phyloP scores from a whole-genome alignment of 2,797 vertebrate species.

The Gouania willdenowi region DNA sequence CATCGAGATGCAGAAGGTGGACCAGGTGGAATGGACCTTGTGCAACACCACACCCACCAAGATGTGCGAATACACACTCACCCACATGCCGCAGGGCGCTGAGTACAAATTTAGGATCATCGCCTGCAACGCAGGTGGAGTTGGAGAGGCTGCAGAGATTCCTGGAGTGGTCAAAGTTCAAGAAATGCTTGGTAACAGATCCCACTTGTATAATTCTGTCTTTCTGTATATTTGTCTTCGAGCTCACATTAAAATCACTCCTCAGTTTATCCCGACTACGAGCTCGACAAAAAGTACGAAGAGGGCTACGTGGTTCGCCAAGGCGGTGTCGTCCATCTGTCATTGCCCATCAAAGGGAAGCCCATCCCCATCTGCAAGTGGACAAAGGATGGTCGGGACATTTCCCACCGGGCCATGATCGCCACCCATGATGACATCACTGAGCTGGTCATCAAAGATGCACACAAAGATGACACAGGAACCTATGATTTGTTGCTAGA shows the following conservation, averaged over 20 bases:
- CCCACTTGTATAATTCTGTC: too few relatives aligned
- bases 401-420: constrained; percentile 95
- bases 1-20: constrained; percentile 98
- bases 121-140: constrained; percentile 94
- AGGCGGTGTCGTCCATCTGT: constrained; percentile 90
- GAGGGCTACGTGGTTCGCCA: constrained; percentile 94
- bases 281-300: constrained; percentile 88
- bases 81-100: constrained; percentile 95
- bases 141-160: constrained; percentile 92
- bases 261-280: constrained; percentile 92
- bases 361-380: constrained; percentile 94
- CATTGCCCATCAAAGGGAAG: constrained; percentile 96
- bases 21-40: constrained; percentile 98
- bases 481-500: constrained; percentile 94
- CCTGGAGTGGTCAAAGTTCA: constrained; percentile 95
- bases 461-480: constrained; percentile 93
- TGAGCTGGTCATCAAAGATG: constrained; percentile 96
- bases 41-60: constrained; percentile 98
- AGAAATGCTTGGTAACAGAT: constrained; percentile 92
- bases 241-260: background rate
- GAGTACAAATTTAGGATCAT: constrained; percentile 96
- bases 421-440: constrained; percentile 90
- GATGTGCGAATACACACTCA: constrained; percentile 96
- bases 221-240: too few relatives aligned
- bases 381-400: constrained; percentile 96